Evolutionary conservation across 1,140 invertebrate genomes (phyloP).

Genomic region (Drusus annulatus): DNA sequence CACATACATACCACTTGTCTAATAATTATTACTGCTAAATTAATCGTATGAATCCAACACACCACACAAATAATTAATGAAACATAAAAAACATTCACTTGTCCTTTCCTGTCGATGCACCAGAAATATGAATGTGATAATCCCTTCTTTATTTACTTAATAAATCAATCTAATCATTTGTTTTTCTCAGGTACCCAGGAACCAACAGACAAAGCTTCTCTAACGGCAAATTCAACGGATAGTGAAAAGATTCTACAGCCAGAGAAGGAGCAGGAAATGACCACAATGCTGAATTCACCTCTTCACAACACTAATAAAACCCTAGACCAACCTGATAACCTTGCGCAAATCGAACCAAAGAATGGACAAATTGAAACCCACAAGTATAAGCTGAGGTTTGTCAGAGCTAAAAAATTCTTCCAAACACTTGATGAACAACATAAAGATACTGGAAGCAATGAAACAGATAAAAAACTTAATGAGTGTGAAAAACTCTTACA

Average conservation of each 20-base stretch:
- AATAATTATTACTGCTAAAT: no score
- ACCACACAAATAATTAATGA: no score
- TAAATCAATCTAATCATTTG: no score
- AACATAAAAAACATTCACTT: no score
- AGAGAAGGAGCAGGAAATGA: no score
- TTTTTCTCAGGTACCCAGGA: slow-evolving; percentile 37
- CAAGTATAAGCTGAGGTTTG: slow-evolving; percentile 69
- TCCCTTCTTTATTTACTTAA: no score
- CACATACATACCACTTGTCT: no score
- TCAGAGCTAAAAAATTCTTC: slow-evolving; percentile 68
- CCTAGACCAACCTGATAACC: neutral
- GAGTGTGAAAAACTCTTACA: slow-evolving; percentile 64
- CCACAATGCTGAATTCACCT: no score
- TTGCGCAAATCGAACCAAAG: neutral
- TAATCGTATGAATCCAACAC: no score
- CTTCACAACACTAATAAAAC: no score
- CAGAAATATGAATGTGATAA: no score
- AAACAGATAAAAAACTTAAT: slow-evolving; percentile 63
- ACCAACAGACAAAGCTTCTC: slow-evolving; percentile 6
- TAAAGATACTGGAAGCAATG: slow-evolving; percentile 57
- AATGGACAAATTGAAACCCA: slow-evolving; percentile 37
- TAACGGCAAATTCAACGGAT: slow-evolving; percentile 9
- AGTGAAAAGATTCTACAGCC: neutral
- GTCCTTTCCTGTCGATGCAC: no score
- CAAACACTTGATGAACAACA: slow-evolving; percentile 66